These are phyloP conservation scores for Triops cancriformis DNA, from an alignment of 1,140 invertebrate species.

Conservation along the genomic window DNA sequence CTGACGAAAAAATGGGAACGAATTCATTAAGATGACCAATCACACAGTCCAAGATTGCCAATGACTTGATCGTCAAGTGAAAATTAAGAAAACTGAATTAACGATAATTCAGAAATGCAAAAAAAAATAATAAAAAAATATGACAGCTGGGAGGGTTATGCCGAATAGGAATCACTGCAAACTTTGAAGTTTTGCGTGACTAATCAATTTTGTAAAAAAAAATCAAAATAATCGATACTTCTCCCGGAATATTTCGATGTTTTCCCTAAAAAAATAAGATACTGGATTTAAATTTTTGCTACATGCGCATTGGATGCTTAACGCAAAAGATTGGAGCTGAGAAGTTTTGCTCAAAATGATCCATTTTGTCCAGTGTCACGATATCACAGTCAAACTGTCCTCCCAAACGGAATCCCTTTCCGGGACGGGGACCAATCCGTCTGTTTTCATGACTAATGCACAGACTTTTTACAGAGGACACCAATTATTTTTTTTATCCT, in stretches of 20 bases:
- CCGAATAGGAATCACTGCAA: neutral
- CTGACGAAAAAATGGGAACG: neutral
- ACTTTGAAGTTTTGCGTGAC: neutral
- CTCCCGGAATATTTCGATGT: neutral
- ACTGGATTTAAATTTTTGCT: neutral
- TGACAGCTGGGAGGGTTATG: neutral
- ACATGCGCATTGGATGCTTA: neutral
- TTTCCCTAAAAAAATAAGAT: neutral
- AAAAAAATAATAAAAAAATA: neutral
- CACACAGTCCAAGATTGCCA: conserved; percentile 4
- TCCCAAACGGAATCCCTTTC: neutral
- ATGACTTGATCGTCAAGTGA: neutral
- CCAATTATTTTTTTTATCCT: neutral
- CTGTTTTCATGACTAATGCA: conserved; percentile 14
- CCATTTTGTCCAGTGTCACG: neutral
- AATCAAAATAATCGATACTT: too few species aligned
- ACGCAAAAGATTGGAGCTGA: neutral
- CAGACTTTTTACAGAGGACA: neutral
- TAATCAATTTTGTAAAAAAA: neutral
- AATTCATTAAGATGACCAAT: neutral
- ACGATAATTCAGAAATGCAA: neutral
- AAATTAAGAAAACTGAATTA: neutral
- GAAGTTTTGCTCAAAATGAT: neutral
- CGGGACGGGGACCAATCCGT: neutral
- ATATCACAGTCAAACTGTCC: conserved; percentile 10